Percentiles rank a stretch among this genome's conserved stretches.
Conservation (phyloP, 1,140 invertebrate species). For the Drosophila serrata region DNA sequence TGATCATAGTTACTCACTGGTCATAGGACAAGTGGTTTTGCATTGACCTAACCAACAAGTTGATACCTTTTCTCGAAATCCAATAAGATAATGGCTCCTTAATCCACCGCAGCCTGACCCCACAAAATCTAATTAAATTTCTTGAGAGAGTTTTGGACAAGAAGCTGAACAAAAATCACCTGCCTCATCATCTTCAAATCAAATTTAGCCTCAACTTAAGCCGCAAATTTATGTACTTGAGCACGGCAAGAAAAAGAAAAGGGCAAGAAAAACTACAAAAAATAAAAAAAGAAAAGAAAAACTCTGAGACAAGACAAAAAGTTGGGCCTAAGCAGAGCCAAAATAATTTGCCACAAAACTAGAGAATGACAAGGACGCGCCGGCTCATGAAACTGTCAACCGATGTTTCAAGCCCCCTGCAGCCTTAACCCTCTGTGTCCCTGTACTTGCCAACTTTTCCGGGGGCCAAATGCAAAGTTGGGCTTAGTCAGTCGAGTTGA, state of each 20-base stretch:
- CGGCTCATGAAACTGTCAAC: conserved; percentile 56
- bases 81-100: conserved; percentile 1
- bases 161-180: conserved; percentile 8
- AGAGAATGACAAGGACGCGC: conserved; percentile 46
- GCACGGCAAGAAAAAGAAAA: not conserved
- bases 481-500: conserved; percentile 40
- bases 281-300: not conserved
- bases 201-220: conserved; percentile 25
- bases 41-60: no score
- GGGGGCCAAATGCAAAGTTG: conserved; percentile 73
- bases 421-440: conserved; percentile 8
- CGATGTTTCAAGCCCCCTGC: conserved; percentile 16
- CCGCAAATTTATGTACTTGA: conserved; percentile 41
- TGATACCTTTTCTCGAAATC: not conserved
- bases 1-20: no score
- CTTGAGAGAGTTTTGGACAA: not conserved
- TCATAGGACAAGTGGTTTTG: no score
- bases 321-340: conserved; percentile 46
- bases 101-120: not conserved
- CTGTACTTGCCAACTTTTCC: conserved; percentile 39
- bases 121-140: conserved; percentile 34
- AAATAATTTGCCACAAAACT: conserved; percentile 59
- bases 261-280: conserved; percentile 36
- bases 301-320: conserved; percentile 56
- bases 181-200: conserved; percentile 30